Base-by-base conservation (phyloP, 1,140 invertebrate genomes). In the Leptestheria dahalacensis region DNA sequence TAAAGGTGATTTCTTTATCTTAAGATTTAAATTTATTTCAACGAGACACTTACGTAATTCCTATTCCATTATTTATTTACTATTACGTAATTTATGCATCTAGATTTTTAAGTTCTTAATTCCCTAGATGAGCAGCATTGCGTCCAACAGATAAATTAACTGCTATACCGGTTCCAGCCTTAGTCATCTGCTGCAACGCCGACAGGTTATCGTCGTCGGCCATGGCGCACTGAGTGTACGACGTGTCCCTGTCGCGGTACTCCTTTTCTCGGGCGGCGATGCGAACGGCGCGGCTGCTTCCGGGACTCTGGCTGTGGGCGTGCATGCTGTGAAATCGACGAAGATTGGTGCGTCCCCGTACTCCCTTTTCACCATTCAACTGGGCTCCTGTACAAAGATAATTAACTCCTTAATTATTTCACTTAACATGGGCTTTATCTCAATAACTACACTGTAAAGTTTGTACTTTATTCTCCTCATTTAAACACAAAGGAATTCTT, bases 141-240 rank as follows among this genome's bases (percentile, higher is more conserved):
- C n/a, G n/a, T n/a, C n/a, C n/a, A n/a, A n/a, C n/a, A n/a, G n/a
- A n/a, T n/a, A n/a, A n/a, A n/a, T n/a, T n/a, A n/a, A n/a, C n/a
- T n/a, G n/a, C n/a, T n/a, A 41, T 9, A 62, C 73, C 73, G 48
- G 74, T 74, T 26, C 77, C 76, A n/a, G 77, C 77, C 63, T 74
- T 69, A 0, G 77, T 76, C 25, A 85, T 82, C 75, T 91, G 88
- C 68, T 91, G 88, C 59, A 88, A 69, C 1, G 84, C 85, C 10
- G 89, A 92, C 0, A 91, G 83, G 68, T 91, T 92, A 62, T 92
- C 90, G 70, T 94, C 91, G 68, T 93, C 91, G 66, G 92, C 92
- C 59, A 92, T 79, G 3, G 90, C 91, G 71, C 90, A 92, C 71
- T 94, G 90, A 6, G 87, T 81, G 65, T 91, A 78, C n/a, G 81